Evolutionary conservation across 2,888 invertebrate species (phyloP).

Genomic region (Drosophila mimetica): DNA sequence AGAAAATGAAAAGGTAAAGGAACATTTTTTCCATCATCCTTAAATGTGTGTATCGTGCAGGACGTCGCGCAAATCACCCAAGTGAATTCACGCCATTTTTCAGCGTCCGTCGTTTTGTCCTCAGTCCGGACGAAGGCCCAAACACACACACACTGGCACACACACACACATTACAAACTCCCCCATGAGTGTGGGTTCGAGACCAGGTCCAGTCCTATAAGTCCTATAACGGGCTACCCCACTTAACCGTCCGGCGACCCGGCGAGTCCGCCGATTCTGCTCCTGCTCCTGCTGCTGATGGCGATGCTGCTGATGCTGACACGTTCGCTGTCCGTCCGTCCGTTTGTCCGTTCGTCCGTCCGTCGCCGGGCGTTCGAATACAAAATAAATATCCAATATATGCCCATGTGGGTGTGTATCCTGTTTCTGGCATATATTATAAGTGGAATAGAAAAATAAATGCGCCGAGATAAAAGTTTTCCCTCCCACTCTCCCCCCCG

Average conservation of each 20-base stretch:
- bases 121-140: slow-evolving; percentile 63
- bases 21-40: slow-evolving; percentile 48
- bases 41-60: slow-evolving; percentile 58
- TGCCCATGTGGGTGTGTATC: slow-evolving; percentile 78
- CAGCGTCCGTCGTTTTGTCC: slow-evolving; percentile 77
- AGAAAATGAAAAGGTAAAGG: slow-evolving; percentile 43
- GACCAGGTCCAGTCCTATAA: slow-evolving; percentile 20
- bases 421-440: slow-evolving; percentile 83
- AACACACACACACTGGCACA: slow-evolving; percentile 22
- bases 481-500: slow-evolving; percentile 35
- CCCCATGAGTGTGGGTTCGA: background rate
- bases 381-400: slow-evolving; percentile 81
- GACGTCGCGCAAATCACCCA: slow-evolving; percentile 75
- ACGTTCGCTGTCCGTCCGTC: slow-evolving; percentile 70
- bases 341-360: too few species aligned
- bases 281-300: background rate
- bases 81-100: slow-evolving; percentile 78
- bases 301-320: slow-evolving; percentile 61
- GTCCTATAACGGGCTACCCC: slow-evolving; percentile 49
- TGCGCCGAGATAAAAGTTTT: slow-evolving; percentile 80
- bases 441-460: slow-evolving; percentile 82
- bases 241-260: slow-evolving; percentile 56
- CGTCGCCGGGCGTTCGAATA: slow-evolving; percentile 73
- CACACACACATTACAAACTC: slow-evolving; percentile 7
- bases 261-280: slow-evolving; percentile 54